Evolutionary conservation across 2,797 vertebrate species (phyloP).

Genomic region (Tapirus indicus): DNA sequence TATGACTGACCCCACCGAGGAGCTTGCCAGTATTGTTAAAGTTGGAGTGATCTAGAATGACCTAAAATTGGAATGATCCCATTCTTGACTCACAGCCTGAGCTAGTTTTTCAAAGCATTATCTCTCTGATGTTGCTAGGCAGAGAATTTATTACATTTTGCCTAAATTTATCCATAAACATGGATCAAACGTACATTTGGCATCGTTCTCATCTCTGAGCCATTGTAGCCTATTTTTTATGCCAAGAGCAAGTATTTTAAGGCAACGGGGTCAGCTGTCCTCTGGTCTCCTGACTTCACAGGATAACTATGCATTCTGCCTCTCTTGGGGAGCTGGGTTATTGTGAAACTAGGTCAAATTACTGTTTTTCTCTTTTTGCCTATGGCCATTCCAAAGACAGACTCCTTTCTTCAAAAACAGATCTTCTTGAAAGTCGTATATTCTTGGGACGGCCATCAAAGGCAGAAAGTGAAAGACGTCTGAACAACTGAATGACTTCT

Average conservation of each 20-base stretch:
- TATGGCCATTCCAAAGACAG: slow-evolving; percentile 63
- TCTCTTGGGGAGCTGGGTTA: slow-evolving; percentile 50
- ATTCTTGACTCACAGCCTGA: neutral
- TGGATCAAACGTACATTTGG: neutral
- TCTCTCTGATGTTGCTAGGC: neutral
- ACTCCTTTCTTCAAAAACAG: neutral
- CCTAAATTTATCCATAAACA: neutral
- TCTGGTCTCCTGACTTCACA: slow-evolving; percentile 65
- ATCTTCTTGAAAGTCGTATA: neutral
- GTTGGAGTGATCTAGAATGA: neutral
- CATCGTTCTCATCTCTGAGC: neutral
- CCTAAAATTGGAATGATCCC: neutral
- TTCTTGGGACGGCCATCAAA: neutral
- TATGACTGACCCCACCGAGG: slow-evolving; percentile 47
- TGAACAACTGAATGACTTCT: neutral
- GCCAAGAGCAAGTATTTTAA: slow-evolving; percentile 58
- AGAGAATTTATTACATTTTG: neutral
- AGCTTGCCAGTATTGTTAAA: neutral
- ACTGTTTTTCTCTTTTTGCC: slow-evolving; percentile 79
- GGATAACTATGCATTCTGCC: neutral
- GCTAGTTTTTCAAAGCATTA: neutral
- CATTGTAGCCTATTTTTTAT: neutral
- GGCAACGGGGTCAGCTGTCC: slow-evolving; percentile 68
- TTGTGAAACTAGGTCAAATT: slow-evolving; percentile 85
- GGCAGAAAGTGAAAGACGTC: neutral